A percentile compares a stretch with the other conserved stretches of the same genome.
phyloP scores from a whole-genome alignment of 2,113 vertebrate genomes.

The Geococcyx californianus region DNA sequence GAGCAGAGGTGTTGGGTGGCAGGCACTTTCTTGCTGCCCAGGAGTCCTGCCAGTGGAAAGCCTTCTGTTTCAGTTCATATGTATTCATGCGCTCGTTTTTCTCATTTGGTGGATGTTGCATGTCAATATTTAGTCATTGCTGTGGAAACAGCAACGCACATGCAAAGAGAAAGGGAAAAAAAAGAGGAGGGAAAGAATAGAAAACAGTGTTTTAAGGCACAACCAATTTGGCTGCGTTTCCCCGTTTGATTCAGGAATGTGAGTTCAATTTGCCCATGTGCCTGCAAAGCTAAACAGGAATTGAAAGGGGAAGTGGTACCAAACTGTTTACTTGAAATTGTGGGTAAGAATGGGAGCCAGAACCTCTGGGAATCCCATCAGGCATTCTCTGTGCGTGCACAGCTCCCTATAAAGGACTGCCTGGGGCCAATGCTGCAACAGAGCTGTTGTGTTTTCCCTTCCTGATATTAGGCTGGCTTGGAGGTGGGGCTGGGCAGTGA shows the following conservation, averaged over 20 bases:
- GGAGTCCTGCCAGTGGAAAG: neutral
- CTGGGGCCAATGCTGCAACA: neutral
- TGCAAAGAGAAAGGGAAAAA: neutral
- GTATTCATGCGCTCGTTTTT: constrained; percentile 33
- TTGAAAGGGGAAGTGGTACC: constrained; percentile 21
- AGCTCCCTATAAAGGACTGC: neutral
- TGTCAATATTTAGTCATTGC: constrained; percentile 57
- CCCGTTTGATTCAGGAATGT: neutral
- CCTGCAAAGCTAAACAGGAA: constrained; percentile 50
- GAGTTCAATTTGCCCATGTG: neutral
- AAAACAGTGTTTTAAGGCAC: constrained; percentile 3
- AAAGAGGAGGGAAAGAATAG: neutral
- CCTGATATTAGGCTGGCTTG: accelerated
- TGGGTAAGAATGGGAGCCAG: constrained; percentile 18
- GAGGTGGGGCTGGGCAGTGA: neutral
- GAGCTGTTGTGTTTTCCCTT: neutral
- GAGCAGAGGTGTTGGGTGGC: neutral
- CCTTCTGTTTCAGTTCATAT: neutral
- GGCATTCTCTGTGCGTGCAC: neutral
- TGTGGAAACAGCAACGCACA: constrained; percentile 14
- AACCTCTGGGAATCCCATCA: constrained; percentile 16
- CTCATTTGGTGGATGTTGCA: constrained; percentile 15
- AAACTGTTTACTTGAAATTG: constrained; percentile 27
- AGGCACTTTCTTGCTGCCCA: neutral
- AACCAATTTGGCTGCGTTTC: neutral